A percentile compares a stretch with the other conserved stretches of the same genome.
Conservation (phyloP, 2,113 vertebrate genomes). For the Colistium nudipinnis region DNA sequence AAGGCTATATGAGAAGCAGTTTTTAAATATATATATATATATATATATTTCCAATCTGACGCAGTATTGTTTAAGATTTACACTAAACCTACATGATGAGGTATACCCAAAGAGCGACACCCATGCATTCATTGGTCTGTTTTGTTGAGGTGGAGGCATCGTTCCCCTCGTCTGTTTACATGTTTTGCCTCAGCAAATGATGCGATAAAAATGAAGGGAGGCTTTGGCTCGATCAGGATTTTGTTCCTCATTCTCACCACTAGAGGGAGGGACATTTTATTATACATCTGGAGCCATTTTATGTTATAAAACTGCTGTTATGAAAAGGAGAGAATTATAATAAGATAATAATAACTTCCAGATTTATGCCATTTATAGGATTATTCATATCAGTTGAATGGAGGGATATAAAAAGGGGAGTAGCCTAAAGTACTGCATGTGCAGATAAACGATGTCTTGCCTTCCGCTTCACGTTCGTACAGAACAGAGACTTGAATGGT, state of each 20-base stretch:
- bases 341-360: background rate
- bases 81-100: background rate
- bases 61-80: background rate
- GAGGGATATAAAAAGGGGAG: conserved; percentile 20
- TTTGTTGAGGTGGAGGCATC: background rate
- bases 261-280: conserved; percentile 34
- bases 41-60: conserved; percentile 17
- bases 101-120: background rate
- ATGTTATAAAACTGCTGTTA: conserved; percentile 40
- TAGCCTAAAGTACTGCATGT: background rate
- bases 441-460: background rate
- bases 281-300: conserved; percentile 23
- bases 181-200: conserved; percentile 19
- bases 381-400: conserved; percentile 1
- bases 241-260: conserved; percentile 42
- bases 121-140: background rate
- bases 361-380: conserved; percentile 18
- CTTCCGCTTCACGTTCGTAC: background rate
- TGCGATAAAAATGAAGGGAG: background rate
- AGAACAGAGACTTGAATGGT: conserved; percentile 1
- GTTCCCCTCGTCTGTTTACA: conserved; percentile 2
- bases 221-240: background rate
- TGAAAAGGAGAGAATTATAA: background rate
- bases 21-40: too few species aligned
- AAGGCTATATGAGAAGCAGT: background rate